Evolutionary conservation across 2,113 vertebrate genomes (phyloP).

Genomic region (Alosa alosa): DNA sequence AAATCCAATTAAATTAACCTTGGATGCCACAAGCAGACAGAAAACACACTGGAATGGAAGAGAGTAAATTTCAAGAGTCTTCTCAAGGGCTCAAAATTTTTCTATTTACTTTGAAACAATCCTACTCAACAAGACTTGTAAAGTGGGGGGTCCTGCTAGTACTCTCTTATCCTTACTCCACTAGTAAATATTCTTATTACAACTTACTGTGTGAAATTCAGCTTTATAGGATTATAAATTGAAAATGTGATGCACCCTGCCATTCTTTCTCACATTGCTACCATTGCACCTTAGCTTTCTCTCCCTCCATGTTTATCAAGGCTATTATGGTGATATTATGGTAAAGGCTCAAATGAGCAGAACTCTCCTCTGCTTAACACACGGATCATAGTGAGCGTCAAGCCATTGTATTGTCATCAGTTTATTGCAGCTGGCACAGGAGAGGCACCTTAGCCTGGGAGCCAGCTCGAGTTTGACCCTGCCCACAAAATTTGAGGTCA

Average conservation of each 20-base stretch:
- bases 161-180: too few species aligned
- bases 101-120: not conserved
- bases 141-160: not conserved
- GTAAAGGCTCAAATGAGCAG: not conserved
- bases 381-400: not conserved
- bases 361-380: not conserved
- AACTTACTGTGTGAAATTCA: not conserved
- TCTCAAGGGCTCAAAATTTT: not conserved
- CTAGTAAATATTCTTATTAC: too few species aligned
- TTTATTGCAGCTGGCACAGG: not conserved
- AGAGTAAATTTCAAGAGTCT: not conserved
- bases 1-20: constrained; percentile 4
- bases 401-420: not conserved
- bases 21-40: not conserved
- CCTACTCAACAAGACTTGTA: not conserved
- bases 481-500: too few species aligned
- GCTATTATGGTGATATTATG: not conserved
- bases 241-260: too few species aligned
- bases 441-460: too few species aligned
- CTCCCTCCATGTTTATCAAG: too few species aligned
- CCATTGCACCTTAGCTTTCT: too few species aligned
- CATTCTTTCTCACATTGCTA: too few species aligned
- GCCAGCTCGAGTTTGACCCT: too few species aligned
- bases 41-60: not conserved
- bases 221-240: not conserved